phyloP scores from a whole-genome alignment of 2,797 vertebrate species.

The Mus minutoides region DNA sequence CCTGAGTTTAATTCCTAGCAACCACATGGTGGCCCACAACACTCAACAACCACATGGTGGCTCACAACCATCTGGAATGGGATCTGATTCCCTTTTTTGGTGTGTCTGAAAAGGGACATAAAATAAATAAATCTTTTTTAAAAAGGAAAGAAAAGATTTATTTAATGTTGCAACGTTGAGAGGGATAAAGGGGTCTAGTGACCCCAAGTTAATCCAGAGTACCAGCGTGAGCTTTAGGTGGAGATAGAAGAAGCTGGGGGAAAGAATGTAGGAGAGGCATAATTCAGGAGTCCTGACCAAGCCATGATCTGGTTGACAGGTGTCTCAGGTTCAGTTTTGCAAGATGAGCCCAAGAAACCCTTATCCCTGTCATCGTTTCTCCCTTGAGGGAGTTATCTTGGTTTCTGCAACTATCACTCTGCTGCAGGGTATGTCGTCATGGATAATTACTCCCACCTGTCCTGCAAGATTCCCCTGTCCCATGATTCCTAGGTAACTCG shows the following conservation, averaged over 20 bases:
- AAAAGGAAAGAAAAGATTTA: neutral
- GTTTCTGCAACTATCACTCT: neutral
- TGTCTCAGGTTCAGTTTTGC: neutral
- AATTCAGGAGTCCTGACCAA: neutral
- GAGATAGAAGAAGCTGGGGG: neutral
- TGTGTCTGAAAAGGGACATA: neutral
- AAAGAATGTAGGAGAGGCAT: neutral
- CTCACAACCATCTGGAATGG: neutral
- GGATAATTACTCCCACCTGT: neutral
- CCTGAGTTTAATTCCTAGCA: neutral
- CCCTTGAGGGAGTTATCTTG: neutral
- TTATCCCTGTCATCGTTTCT: neutral
- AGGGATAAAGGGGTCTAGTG: neutral
- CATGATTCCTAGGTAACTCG: neutral
- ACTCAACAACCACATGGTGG: too few species aligned
- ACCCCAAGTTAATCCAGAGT: neutral
- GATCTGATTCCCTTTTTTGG: neutral
- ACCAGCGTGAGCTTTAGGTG: neutral
- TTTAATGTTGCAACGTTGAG: neutral
- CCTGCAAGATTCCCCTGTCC: neutral
- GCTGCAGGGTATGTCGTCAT: neutral
- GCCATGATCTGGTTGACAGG: neutral
- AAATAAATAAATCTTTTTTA: neutral
- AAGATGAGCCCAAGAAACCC: neutral
- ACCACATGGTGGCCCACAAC: neutral